Base-by-base conservation (phyloP, 2,888 invertebrate species). In the Hemicrepidius hirtus region DNA sequence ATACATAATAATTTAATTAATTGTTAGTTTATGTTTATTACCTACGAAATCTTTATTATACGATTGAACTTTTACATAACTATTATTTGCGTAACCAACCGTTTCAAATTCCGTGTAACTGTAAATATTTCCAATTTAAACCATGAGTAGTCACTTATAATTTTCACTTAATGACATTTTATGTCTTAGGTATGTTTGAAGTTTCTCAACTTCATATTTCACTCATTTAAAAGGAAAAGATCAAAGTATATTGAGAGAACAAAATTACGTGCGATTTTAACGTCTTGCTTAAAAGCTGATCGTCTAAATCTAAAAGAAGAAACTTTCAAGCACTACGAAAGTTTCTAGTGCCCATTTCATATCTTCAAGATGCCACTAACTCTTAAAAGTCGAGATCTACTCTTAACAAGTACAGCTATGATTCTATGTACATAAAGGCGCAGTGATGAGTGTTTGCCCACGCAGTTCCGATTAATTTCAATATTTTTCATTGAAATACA, bases 391-490 rank as follows among this genome's bases (percentile, higher is more conserved):
- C 40, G 24, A 40, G 60, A 60, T 60, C 41, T 44, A 60, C 60
- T 60, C 60, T 24, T 60, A 44, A 60, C 21, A 44, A 60, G 41
- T 37, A 60, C 21, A 41, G 60, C 60, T 60, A 60, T 60, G 60
- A 60, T 60, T 60, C 60, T 60, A 12, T 60, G 60, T 44, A 60
- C 60, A 60, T 44, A 60, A 60, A 60, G 60, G 60, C 10, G 44
- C 40, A 28, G 41, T 41, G 60, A 13, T 18, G 41, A 60, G 60
- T 44, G 37, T 44, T 60, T 44, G 21, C 60, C 60, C 41, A 60
- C 60, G 60, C 41, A 60, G 21, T 44, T 40, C 41, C 44, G 41
- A 60, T 60, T 60, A 60, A 60, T 60, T 60, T 60, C 41, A 41
- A 44, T 44, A 60, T 12, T 18, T 41, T 44, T 44, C 57, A 18